phyloP scores from a whole-genome alignment of 1,140 invertebrate genomes.

The Drosophila lacertosa region DNA sequence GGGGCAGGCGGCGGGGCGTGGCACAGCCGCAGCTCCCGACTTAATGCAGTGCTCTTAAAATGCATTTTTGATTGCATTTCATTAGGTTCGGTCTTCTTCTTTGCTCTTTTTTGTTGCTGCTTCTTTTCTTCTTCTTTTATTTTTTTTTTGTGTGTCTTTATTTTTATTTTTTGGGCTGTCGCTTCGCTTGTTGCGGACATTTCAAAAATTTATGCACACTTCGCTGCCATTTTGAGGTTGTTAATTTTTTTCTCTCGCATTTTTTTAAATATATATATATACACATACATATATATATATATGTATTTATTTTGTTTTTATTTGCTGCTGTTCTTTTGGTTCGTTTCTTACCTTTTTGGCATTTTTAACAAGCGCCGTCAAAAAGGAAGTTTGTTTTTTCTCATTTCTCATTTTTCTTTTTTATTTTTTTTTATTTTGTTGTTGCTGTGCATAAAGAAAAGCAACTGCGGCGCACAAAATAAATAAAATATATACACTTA shows the following conservation, averaged over 20 bases:
- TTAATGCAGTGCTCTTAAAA: slow-evolving; percentile 75
- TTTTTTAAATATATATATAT: no score
- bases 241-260: slow-evolving; percentile 61
- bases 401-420: background rate
- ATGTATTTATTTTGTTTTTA: slow-evolving; percentile 28
- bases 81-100: slow-evolving; percentile 48
- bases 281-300: no score
- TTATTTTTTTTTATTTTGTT: slow-evolving; percentile 15
- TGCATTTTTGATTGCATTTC: slow-evolving; percentile 79
- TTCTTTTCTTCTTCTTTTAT: slow-evolving; percentile 23
- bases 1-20: background rate
- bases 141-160: slow-evolving; percentile 29
- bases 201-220: slow-evolving; percentile 81
- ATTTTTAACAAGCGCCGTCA: slow-evolving; percentile 80
- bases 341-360: slow-evolving; percentile 63
- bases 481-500: slow-evolving; percentile 40
- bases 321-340: slow-evolving; percentile 46
- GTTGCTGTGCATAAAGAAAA: slow-evolving; percentile 51
- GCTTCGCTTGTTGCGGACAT: slow-evolving; percentile 56
- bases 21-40: slow-evolving; percentile 35
- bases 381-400: slow-evolving; percentile 71
- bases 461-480: slow-evolving; percentile 37
- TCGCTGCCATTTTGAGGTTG: slow-evolving; percentile 75
- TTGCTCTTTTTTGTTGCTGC: slow-evolving; percentile 26
- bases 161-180: slow-evolving; percentile 23